phyloP scores from a whole-genome alignment of 2,888 invertebrate species.

The Carabus problematicus region DNA sequence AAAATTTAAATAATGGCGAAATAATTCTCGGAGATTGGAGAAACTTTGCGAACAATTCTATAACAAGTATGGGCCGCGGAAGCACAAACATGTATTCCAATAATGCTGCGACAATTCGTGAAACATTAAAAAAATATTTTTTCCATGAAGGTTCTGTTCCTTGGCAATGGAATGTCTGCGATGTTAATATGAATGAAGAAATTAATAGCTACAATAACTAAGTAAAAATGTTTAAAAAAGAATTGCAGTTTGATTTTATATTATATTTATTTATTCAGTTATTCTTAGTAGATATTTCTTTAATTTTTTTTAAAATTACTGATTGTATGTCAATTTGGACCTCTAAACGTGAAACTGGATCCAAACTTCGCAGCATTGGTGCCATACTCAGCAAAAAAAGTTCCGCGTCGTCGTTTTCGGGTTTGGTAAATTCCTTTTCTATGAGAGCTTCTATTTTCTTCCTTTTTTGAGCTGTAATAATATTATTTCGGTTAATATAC shows the following conservation, averaged over 20 bases:
- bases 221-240: not conserved
- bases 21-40: constrained; percentile 10
- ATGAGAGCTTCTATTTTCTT: too few species aligned
- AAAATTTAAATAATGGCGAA: constrained; percentile 8
- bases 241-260: not conserved
- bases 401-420: too few species aligned
- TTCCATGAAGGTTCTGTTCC: constrained; percentile 3
- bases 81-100: constrained; percentile 1
- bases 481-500: too few species aligned
- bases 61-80: not conserved
- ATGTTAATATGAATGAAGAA: constrained; percentile 8
- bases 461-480: too few species aligned
- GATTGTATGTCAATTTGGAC: too few species aligned
- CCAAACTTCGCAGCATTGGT: too few species aligned
- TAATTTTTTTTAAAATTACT: too few species aligned
- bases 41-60: not conserved
- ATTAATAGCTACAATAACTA: not conserved
- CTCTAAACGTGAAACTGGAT: too few species aligned
- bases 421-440: too few species aligned
- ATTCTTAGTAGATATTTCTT: too few species aligned
- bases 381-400: too few species aligned
- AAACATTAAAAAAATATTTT: constrained; percentile 9
- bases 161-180: constrained; percentile 8
- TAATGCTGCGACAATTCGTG: not conserved
- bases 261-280: too few species aligned